Percentiles rank a stretch among this genome's conserved stretches.
phyloP scores from a whole-genome alignment of 2,888 invertebrate genomes.

The Silvanus unidentatus region DNA sequence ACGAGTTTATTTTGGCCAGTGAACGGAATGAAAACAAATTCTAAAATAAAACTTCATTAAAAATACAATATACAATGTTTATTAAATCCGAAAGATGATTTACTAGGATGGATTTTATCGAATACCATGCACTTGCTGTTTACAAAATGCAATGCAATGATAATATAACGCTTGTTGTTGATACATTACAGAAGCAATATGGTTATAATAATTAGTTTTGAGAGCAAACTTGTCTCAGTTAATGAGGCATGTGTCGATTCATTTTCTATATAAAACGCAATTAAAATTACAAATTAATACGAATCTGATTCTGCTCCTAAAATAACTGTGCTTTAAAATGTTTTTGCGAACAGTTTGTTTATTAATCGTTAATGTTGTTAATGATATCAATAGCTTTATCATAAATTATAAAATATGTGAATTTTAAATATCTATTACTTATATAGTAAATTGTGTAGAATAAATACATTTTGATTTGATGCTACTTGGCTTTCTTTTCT shows the following conservation, averaged over 20 bases:
- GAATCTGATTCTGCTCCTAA: no score
- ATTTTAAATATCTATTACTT: slow-evolving; percentile 18
- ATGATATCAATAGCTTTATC: slow-evolving; percentile 20
- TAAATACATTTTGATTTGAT: slow-evolving; percentile 13
- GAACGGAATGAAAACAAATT: no score
- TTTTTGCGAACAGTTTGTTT: slow-evolving; percentile 15
- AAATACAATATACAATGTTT: neutral
- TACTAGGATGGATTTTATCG: neutral
- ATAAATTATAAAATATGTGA: slow-evolving; percentile 20
- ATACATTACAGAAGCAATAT: slow-evolving; percentile 28
- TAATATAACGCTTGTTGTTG: slow-evolving; percentile 28
- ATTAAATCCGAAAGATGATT: neutral
- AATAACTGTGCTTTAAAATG: neutral
- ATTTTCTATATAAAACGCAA: slow-evolving; percentile 9
- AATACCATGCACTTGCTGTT: slow-evolving; percentile 16
- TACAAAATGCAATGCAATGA: slow-evolving; percentile 23
- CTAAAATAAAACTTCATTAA: no score
- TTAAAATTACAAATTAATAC: slow-evolving; percentile 22
- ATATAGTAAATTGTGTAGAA: slow-evolving; percentile 16
- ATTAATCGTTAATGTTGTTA: slow-evolving; percentile 20
- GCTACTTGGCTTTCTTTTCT: slow-evolving; percentile 21
- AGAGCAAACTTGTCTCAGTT: slow-evolving; percentile 13
- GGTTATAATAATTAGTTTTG: slow-evolving; percentile 23
- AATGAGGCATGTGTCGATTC: slow-evolving; percentile 15
- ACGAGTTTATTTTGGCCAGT: no score